Conservation (phyloP, 2,888 invertebrate species). For the Adelognathus sp. region DNA sequence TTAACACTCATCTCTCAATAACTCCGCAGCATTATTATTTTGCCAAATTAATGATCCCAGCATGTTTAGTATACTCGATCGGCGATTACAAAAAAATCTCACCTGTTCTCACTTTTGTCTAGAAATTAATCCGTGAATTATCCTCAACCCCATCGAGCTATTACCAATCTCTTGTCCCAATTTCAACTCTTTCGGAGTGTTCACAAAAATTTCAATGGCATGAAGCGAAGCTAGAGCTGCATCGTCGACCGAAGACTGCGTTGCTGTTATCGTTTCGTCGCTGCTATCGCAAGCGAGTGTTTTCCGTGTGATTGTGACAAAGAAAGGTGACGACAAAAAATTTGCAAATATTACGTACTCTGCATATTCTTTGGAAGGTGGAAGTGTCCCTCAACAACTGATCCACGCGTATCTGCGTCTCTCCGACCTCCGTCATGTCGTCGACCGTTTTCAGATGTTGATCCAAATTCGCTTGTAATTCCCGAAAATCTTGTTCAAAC, state of each 20-base stretch:
- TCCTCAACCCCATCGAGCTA: not conserved
- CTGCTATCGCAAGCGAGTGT: not conserved
- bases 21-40: not conserved
- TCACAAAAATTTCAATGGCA: not conserved
- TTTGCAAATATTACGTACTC: constrained; percentile 77
- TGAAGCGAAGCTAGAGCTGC: not conserved
- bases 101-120: too few relatives aligned
- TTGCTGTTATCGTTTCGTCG: not conserved
- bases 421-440: constrained; percentile 94
- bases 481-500: constrained; percentile 97
- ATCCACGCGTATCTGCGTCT: constrained; percentile 92
- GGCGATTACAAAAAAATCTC: too few relatives aligned
- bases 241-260: not conserved
- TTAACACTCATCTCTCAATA: too few relatives aligned
- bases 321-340: not conserved
- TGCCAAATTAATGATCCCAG: too few relatives aligned
- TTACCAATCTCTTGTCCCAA: not conserved
- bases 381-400: constrained; percentile 89
- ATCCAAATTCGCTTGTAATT: constrained; percentile 92
- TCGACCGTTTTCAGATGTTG: constrained; percentile 89
- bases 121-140: too few relatives aligned
- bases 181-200: not conserved
- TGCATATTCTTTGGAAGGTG: constrained; percentile 89
- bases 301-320: constrained; percentile 8
- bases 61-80: too few relatives aligned